Evolutionary conservation across 92 coral and sea anemone genomes (phyloP).

Genomic region (Epizoanthus fatuus): DNA sequence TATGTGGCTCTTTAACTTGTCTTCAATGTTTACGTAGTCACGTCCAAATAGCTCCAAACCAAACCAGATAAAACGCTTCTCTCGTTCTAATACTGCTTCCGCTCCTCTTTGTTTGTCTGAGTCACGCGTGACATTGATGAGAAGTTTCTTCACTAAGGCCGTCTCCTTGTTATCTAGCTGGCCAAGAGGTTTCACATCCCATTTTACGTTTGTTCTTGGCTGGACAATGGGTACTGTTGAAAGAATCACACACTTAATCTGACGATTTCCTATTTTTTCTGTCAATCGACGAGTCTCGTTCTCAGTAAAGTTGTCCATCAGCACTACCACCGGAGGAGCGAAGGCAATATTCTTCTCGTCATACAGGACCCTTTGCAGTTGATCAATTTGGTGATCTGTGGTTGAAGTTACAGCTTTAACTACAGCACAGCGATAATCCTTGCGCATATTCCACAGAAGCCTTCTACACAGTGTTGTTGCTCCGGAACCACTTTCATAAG

Average conservation of each 20-base stretch:
- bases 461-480: constrained; percentile 75
- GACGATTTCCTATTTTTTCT: constrained; percentile 41
- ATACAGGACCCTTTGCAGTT: constrained; percentile 55
- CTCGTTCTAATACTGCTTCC: constrained; percentile 62
- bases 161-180: constrained; percentile 63
- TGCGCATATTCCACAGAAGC: constrained; percentile 62
- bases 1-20: constrained; percentile 61
- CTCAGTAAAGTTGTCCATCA: constrained; percentile 62
- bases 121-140: constrained; percentile 50
- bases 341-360: constrained; percentile 39
- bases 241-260: constrained; percentile 67
- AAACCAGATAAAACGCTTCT: constrained; percentile 74
- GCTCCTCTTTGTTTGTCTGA: constrained; percentile 39
- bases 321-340: constrained; percentile 49
- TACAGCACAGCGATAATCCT: constrained; percentile 64
- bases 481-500: constrained; percentile 76
- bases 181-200: constrained; percentile 47
- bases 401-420: constrained; percentile 53
- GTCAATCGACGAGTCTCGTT: constrained; percentile 32
- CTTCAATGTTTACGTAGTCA: constrained; percentile 56
- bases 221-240: constrained; percentile 62
- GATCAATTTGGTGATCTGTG: constrained; percentile 67
- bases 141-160: constrained; percentile 51
- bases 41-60: constrained; percentile 76
- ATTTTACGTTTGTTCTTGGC: neutral